These are phyloP conservation scores for Conchocele bisecta DNA, from an alignment of 2,888 invertebrate genomes.

Conservation along the genomic window DNA sequence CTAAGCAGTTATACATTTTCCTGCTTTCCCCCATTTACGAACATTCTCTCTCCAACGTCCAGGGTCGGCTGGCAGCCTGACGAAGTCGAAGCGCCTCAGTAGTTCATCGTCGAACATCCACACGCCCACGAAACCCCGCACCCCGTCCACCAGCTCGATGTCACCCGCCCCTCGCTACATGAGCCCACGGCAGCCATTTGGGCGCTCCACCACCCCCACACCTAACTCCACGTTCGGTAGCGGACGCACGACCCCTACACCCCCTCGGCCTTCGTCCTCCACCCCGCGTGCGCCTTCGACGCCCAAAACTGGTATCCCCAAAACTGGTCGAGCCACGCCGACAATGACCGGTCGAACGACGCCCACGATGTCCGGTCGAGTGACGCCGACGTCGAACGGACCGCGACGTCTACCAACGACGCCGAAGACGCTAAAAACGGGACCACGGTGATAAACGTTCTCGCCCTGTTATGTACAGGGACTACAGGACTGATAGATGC, in stretches of 20 bases:
- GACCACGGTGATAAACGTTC: constrained; percentile 20
- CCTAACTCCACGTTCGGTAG: constrained; percentile 58
- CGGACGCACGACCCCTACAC: constrained; percentile 69
- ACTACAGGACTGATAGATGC: neutral
- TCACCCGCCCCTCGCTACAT: constrained; percentile 54
- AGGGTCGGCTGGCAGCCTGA: constrained; percentile 77
- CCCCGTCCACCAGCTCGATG: constrained; percentile 48
- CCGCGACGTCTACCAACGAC: constrained; percentile 66
- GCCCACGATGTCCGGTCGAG: constrained; percentile 60
- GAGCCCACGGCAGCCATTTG: constrained; percentile 52
- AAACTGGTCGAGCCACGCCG: constrained; percentile 62
- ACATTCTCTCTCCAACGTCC: constrained; percentile 14
- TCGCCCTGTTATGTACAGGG: too few relatives aligned
- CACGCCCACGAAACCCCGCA: constrained; percentile 60
- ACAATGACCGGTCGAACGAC: constrained; percentile 57
- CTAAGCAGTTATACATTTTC: too few relatives aligned
- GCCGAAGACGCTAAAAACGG: constrained; percentile 45
- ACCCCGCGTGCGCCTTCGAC: constrained; percentile 53
- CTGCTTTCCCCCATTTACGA: neutral
- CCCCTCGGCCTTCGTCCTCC: constrained; percentile 65
- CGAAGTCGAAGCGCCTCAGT: constrained; percentile 71
- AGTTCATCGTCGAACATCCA: constrained; percentile 72
- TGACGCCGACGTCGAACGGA: constrained; percentile 60
- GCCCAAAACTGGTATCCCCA: constrained; percentile 71
- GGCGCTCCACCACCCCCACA: constrained; percentile 60